Percentiles rank a stretch among this genome's conserved stretches.
These are phyloP conservation scores for Drosophila neocordata DNA, from an alignment of 1,140 invertebrate species.

Conservation along the genomic window DNA sequence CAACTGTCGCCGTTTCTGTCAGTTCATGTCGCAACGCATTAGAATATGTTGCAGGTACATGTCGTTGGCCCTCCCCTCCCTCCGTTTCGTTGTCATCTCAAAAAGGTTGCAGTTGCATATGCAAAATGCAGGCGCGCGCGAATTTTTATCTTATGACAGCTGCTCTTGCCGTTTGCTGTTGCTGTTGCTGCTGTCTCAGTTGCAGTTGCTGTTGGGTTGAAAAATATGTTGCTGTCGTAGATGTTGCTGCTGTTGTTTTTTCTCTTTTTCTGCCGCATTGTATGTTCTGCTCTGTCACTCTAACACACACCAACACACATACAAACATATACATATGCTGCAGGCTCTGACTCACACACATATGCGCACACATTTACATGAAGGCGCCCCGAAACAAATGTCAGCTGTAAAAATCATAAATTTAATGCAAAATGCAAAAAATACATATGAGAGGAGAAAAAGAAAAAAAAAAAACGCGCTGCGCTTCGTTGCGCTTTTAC, in stretches of 20 bases:
- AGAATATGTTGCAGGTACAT: conserved; percentile 74
- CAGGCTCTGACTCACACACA: conserved; percentile 42
- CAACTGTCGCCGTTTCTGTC: conserved; percentile 82
- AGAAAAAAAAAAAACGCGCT: conserved; percentile 34
- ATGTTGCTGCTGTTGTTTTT: conserved; percentile 47
- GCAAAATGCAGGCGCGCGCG: conserved; percentile 75
- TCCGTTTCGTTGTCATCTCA: not conserved
- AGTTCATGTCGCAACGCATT: conserved; percentile 80
- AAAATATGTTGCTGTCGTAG: conserved; percentile 67
- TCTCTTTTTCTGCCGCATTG: conserved; percentile 43
- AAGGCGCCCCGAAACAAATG: conserved; percentile 74
- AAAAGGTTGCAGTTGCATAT: conserved; percentile 63
- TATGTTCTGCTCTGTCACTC: conserved; percentile 62
- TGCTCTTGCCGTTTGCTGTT: conserved; percentile 44
- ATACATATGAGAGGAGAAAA: not conserved
- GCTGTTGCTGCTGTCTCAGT: conserved; percentile 25
- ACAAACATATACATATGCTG: conserved; percentile 56
- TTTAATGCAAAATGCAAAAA: conserved; percentile 80
- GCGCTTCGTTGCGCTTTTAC: conserved; percentile 73
- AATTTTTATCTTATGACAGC: conserved; percentile 80
- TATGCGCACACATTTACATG: conserved; percentile 35
- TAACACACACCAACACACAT: conserved; percentile 10
- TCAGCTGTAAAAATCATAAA: conserved; percentile 81
- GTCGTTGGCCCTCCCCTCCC: not conserved
- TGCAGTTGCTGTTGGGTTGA: conserved; percentile 42